Conservation (phyloP, 1,140 invertebrate species). For the Temnothorax nylanderi region DNA sequence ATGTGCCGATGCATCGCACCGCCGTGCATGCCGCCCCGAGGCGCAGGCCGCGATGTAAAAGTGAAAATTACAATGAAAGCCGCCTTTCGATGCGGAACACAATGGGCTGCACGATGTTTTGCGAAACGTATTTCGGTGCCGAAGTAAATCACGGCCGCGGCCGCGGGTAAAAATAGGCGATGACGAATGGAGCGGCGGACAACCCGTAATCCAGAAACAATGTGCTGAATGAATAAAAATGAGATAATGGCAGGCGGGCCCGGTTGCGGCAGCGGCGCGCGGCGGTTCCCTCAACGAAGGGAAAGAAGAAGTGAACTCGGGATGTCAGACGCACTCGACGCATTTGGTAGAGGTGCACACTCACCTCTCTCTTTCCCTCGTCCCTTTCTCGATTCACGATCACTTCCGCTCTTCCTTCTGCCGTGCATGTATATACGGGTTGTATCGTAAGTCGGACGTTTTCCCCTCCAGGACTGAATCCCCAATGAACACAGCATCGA, state of each 20-base stretch:
- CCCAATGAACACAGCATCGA: constrained; percentile 1
- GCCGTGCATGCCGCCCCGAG: neutral
- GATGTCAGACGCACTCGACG: constrained; percentile 55
- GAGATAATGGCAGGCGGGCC: constrained; percentile 71
- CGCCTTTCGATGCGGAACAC: constrained; percentile 52
- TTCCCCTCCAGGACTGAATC: neutral
- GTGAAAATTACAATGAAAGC: constrained; percentile 58
- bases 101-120: constrained; percentile 46
- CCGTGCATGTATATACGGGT: neutral
- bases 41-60: constrained; percentile 28
- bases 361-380: neutral
- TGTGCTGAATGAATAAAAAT: constrained; percentile 77
- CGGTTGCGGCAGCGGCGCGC: neutral
- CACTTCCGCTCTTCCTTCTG: constrained; percentile 22
- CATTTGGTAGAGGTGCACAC: constrained; percentile 36
- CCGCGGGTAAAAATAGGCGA: constrained; percentile 58
- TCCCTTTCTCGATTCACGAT: constrained; percentile 17
- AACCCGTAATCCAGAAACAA: constrained; percentile 77
- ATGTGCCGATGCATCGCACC: neutral
- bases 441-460: constrained; percentile 16
- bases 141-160: constrained; percentile 60
- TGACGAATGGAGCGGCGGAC: constrained; percentile 75
- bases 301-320: constrained; percentile 30
- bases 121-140: constrained; percentile 64
- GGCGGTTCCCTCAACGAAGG: constrained; percentile 37